Percentiles rank a stretch among this genome's conserved stretches.
phyloP scores from a whole-genome alignment of 2,888 invertebrate species.

The Cheilosia soror region DNA sequence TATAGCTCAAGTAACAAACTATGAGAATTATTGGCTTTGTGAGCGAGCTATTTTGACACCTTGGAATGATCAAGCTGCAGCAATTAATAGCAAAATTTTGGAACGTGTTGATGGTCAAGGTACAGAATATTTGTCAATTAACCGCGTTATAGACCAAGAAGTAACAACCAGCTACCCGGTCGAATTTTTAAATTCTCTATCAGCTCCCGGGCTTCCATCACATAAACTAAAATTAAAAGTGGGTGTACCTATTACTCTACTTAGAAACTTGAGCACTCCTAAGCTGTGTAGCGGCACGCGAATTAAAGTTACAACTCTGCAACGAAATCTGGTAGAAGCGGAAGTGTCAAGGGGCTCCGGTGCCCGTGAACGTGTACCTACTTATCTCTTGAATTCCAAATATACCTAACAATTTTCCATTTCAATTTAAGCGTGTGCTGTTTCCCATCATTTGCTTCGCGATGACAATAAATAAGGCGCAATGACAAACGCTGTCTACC shows the following conservation, averaged over 20 bases:
- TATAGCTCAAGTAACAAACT: neutral
- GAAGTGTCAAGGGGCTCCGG: neutral
- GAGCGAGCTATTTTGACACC: neutral
- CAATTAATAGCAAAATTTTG: neutral
- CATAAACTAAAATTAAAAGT: neutral
- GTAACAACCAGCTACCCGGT: neutral
- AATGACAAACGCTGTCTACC: neutral
- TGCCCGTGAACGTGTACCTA: neutral
- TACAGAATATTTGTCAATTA: neutral
- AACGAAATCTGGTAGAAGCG: neutral
- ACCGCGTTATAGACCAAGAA: neutral
- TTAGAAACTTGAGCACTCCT: neutral
- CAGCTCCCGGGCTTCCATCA: too few relatives aligned
- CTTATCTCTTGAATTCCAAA: neutral
- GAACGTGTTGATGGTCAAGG: too few relatives aligned
- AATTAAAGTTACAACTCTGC: neutral
- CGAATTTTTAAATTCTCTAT: neutral
- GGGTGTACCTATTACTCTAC: neutral
- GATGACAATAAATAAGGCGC: neutral
- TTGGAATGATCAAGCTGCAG: neutral
- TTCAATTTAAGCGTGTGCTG: neutral
- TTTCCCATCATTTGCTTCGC: neutral
- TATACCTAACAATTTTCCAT: neutral
- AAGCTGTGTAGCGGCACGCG: neutral
- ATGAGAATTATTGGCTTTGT: neutral